These are phyloP conservation scores for Zoanthus sansibaricus DNA, from an alignment of 92 coral and sea anemone species.

Conservation along the genomic window DNA sequence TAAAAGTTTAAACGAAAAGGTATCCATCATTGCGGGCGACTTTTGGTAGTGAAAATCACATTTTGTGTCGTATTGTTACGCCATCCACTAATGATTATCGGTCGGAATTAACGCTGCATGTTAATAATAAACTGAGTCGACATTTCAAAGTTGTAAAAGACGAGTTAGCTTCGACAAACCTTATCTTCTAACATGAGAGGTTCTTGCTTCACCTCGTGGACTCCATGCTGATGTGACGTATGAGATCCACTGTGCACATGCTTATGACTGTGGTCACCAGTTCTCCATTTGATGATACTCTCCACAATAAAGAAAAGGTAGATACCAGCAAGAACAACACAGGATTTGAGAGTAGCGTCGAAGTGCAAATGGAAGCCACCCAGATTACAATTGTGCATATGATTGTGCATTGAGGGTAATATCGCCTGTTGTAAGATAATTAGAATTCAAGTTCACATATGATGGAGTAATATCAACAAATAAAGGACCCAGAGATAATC, in stretches of 20 bases:
- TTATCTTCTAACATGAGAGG: background rate
- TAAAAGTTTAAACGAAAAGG: no score
- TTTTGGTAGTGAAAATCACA: no score
- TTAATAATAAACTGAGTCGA: no score
- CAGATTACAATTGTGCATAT: background rate
- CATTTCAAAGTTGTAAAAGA: background rate
- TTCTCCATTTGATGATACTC: constrained; percentile 71
- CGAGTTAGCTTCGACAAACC: background rate
- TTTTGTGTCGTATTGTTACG: no score
- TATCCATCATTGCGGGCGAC: no score
- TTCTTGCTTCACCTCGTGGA: constrained; percentile 1
- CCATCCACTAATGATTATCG: no score
- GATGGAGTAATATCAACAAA: no score
- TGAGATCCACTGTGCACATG: constrained; percentile 33
- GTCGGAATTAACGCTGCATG: no score
- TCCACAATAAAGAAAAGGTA: constrained; percentile 88
- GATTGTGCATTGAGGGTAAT: background rate
- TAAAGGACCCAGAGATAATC: no score
- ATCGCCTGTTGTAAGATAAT: background rate
- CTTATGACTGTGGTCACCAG: constrained; percentile 8
- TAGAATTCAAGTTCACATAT: background rate
- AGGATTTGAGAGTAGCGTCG: constrained; percentile 75
- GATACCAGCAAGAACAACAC: constrained; percentile 86
- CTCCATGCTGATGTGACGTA: background rate
- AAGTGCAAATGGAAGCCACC: constrained; percentile 43